Percentiles rank a stretch among this genome's conserved stretches.
Evolutionary conservation across 2,113 vertebrate species (phyloP).

Genomic region (Tychaedon coryphoeus): DNA sequence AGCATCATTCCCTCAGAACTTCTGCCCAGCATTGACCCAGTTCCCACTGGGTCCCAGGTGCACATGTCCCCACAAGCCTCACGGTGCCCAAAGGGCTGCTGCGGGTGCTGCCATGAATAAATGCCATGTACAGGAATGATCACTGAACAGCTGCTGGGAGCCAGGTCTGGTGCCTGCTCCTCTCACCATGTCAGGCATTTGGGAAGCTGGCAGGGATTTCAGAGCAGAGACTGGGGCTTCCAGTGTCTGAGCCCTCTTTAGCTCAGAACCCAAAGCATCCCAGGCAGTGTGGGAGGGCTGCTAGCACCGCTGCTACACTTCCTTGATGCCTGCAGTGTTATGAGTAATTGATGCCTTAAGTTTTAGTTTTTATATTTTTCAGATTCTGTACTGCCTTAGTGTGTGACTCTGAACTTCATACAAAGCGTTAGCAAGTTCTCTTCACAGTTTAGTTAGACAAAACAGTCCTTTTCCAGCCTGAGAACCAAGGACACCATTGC

Average conservation of each 20-base stretch:
- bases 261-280: background rate
- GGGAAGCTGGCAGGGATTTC: background rate
- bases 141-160: background rate
- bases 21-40: background rate
- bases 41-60: background rate
- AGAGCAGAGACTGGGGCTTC: rapidly evolving
- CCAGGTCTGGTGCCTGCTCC: background rate
- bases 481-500: too few relatives aligned
- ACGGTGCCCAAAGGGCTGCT: rapidly evolving
- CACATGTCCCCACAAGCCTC: rapidly evolving
- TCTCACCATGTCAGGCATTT: background rate
- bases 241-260: rapidly evolving
- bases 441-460: too few relatives aligned
- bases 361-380: too few relatives aligned
- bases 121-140: rapidly evolving
- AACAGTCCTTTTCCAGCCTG: too few relatives aligned
- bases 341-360: background rate
- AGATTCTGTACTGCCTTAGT: too few relatives aligned
- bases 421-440: too few relatives aligned
- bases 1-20: background rate
- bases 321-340: background rate
- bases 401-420: too few relatives aligned
- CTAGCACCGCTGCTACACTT: background rate
- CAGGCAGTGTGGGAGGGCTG: background rate
- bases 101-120: background rate